A percentile compares a stretch with the other conserved stretches of the same genome.
These are phyloP conservation scores for Trachelus stipa DNA, from an alignment of 2,888 invertebrate genomes.

Conservation along the genomic window DNA sequence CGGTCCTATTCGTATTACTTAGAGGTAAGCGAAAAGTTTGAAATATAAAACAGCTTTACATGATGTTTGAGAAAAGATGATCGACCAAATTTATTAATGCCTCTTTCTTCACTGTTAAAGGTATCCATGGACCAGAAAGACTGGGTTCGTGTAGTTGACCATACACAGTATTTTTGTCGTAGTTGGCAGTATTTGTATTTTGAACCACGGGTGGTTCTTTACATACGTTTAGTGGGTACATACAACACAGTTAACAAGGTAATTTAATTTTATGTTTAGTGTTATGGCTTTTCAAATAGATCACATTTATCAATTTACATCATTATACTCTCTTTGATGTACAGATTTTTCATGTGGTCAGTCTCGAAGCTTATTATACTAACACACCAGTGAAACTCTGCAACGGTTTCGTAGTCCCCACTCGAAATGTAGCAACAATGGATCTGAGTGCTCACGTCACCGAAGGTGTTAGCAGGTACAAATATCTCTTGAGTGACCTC, in stretches of 20 bases:
- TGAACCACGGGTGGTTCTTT: conserved; percentile 87
- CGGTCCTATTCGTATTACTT: conserved; percentile 91
- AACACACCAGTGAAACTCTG: conserved; percentile 79
- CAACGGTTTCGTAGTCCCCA: conserved; percentile 83
- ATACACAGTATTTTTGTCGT: conserved; percentile 91
- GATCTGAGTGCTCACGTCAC: conserved; percentile 92
- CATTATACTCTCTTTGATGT: not conserved
- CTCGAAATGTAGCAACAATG: conserved; percentile 92
- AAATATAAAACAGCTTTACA: not conserved
- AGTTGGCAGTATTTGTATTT: conserved; percentile 98
- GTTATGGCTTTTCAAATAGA: not conserved
- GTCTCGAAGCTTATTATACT: conserved; percentile 90
- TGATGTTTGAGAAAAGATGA: conserved; percentile 1
- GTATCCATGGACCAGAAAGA: conserved; percentile 95
- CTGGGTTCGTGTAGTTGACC: conserved; percentile 94
- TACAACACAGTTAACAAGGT: conserved; percentile 96
- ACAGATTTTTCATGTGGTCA: conserved; percentile 91
- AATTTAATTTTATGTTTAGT: conserved; percentile 39
- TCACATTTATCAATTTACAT: not conserved
- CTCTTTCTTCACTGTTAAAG: conserved; percentile 33
- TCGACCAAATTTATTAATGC: not conserved
- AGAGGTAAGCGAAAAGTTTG: conserved; percentile 67
- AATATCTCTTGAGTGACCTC: not conserved
- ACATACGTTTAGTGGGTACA: conserved; percentile 86
- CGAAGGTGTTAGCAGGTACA: conserved; percentile 88